Base-by-base conservation (phyloP, 2,888 invertebrate species). In the Acanthosepion lycidas region DNA sequence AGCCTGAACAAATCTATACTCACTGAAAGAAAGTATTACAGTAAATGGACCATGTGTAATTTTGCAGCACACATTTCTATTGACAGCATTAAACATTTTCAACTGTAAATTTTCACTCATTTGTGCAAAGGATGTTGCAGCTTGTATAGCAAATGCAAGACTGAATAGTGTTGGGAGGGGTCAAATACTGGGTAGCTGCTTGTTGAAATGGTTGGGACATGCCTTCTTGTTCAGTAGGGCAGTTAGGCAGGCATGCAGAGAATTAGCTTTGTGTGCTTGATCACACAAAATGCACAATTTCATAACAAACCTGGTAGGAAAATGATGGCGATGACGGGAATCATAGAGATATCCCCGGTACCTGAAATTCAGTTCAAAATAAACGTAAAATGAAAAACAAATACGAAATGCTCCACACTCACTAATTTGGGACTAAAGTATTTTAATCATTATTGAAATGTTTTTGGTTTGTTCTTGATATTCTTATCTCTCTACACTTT, bases 241-340 rank as follows among this genome's bases (percentile, higher is more conserved):
- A 93, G 53, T 93, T 53, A 93, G n/a, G 93, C 15, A 78, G 78
- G 23, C 78, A 78, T 78, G 78, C 78, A 33, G n/a, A 78, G 78
- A 78, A 78, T 78, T n/a, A 78, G 78, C n/a, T 78, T 78, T 78
- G 78, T 78, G 78, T 49, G 48, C 28, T 93, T 93, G 53, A 51
- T 15, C 93, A 93, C 93, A 93, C 93, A 93, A 93, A 51, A 93
- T 93, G 53, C n/a, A 53, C 93, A 93, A 93, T 49, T 49, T n/a
- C 51, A 42, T n/a, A 53, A 93, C 93, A 93, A 93, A 93, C 93
- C 93, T 93, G 93, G 48, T 49, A 28, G 93, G 93, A 20, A 53
- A 93, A 93, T 49, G 93, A 93, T 93, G 53, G n/a, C n/a, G 78
- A 93, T 93, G 93, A 28, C 93, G 93, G n/a, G 93, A 93, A 93